phyloP scores from a whole-genome alignment of 1,140 invertebrate genomes.

The Drosophila lini region DNA sequence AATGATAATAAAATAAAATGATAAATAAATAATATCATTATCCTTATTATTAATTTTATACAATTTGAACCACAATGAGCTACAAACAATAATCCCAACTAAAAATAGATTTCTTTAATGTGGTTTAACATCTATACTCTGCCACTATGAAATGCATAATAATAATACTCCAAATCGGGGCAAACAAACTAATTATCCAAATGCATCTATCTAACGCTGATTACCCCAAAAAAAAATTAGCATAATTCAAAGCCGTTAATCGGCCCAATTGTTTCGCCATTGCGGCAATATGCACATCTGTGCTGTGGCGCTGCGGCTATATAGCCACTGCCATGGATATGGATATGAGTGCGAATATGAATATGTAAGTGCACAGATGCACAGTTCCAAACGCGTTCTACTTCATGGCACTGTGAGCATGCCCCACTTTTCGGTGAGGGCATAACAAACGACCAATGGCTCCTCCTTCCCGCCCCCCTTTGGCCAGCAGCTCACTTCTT shows the following conservation, averaged over 20 bases:
- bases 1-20: too few relatives aligned
- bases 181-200: constrained; percentile 17
- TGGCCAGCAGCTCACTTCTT: constrained; percentile 11
- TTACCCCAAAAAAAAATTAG: constrained; percentile 37
- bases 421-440: constrained; percentile 49
- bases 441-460: constrained; percentile 49
- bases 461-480: background rate
- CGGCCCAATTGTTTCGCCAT: constrained; percentile 39
- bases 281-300: constrained; percentile 20
- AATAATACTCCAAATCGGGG: background rate
- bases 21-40: background rate
- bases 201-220: constrained; percentile 2
- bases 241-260: constrained; percentile 46
- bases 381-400: constrained; percentile 48
- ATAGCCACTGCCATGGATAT: constrained; percentile 3
- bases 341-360: constrained; percentile 24
- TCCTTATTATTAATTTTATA: background rate
- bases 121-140: background rate
- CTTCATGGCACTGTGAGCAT: constrained; percentile 52
- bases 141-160: constrained; percentile 11
- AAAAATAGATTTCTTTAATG: background rate
- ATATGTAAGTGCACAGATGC: constrained; percentile 35
- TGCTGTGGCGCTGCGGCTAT: constrained; percentile 7
- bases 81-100: background rate
- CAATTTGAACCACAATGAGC: background rate